Evolutionary conservation across 53 echinoderm and acorn worm species (phyloP), one percentile per base, ranked within the genome.

Genomic region (Crossaster papposus): DNA sequence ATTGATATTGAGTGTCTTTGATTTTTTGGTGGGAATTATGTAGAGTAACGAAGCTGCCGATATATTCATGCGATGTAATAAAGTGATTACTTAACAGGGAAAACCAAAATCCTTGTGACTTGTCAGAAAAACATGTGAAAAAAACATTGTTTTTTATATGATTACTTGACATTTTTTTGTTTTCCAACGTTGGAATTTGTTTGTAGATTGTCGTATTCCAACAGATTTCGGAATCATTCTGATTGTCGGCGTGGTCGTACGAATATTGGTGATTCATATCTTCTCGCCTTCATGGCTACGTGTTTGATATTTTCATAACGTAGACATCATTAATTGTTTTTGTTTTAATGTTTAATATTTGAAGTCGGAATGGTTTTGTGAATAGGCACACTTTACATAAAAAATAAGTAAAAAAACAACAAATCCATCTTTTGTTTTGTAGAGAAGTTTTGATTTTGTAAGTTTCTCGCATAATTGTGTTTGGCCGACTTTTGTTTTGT

Each of bases 31-130:
- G 73, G 77, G 54, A 87, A 33, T 85, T 73, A 85, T 72, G 72
- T 87, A 75, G 75, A 54, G 24, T 76, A 74, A 34, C 18, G 38
- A 87, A 75, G 77, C 77, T 87, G 87, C 75, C 28, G 33, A 77
- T 22, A n/a, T 58, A 77, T 63, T 52, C 23, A 32, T 85, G 29
- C 52, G 13, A 29, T 33, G 13, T 68, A 24, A 68, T 11, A 68
- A 68, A 68, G n/a, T 68, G 28, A 68, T 68, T 26, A 2, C 28
- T 68, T 68, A 4, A 68, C 1, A 26, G 28, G 28, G 68, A 74
- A 35, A 30, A 12, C 29, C 29, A 31, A 30, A n/a, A 71, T 30
- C 71, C 23, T 71, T 9, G 8, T 29, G 29, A 71, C 4, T n/a
- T 12, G 13, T 28, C 24, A 28, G 7, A 71, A 1, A 31, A 28